A percentile compares a stretch with the other conserved stretches of the same genome.
These are phyloP conservation scores for Salvelinus alpinus DNA, from an alignment of 2,113 vertebrate genomes.

Conservation along the genomic window DNA sequence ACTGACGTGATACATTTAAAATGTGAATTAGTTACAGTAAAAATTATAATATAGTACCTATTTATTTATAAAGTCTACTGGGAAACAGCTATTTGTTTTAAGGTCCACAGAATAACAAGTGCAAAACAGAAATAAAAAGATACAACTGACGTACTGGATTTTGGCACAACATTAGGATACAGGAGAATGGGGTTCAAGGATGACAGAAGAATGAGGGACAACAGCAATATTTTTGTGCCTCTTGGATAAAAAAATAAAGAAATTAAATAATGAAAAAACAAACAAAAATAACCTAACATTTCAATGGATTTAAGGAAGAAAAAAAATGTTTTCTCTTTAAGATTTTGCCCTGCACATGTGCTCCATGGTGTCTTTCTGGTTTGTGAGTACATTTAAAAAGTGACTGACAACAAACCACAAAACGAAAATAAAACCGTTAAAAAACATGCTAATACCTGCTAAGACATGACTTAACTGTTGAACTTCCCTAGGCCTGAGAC, in stretches of 20 bases:
- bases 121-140: slow-evolving; percentile 75
- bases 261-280: slow-evolving; percentile 65
- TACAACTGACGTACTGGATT: slow-evolving; percentile 70
- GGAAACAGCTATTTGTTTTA: slow-evolving; percentile 66
- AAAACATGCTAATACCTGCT: slow-evolving; percentile 71
- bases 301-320: slow-evolving; percentile 64
- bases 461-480: slow-evolving; percentile 53
- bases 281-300: slow-evolving; percentile 60
- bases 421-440: slow-evolving; percentile 26
- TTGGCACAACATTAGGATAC: slow-evolving; percentile 71
- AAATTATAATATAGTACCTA: slow-evolving; percentile 81
- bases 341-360: slow-evolving; percentile 78
- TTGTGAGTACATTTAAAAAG: slow-evolving; percentile 70
- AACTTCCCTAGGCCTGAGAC: no score
- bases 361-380: slow-evolving; percentile 67
- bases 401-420: slow-evolving; percentile 67
- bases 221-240: slow-evolving; percentile 45
- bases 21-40: slow-evolving; percentile 66
- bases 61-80: slow-evolving; percentile 73
- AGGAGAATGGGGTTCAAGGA: slow-evolving; percentile 14
- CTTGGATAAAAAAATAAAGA: slow-evolving; percentile 50
- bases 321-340: slow-evolving; percentile 35
- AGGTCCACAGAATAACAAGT: slow-evolving; percentile 81
- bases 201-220: no score
- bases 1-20: slow-evolving; percentile 70